Conservation (phyloP, 1,140 invertebrate genomes). For the Acromyrmex heyeri region DNA sequence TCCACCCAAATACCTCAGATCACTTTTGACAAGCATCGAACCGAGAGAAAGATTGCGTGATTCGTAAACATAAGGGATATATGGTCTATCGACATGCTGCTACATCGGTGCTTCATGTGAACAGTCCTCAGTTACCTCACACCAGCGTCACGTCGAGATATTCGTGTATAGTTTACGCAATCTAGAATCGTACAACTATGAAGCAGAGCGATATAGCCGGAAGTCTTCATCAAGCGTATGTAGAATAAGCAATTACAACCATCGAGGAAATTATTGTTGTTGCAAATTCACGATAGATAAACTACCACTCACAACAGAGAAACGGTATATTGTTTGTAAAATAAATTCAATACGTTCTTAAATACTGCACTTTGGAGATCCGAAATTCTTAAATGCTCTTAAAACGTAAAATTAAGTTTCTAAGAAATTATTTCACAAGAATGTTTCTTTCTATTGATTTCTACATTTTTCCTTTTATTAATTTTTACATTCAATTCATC, state of each 20-base stretch:
- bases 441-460: neutral
- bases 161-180: conserved; percentile 52
- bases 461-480: neutral
- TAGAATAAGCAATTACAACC: neutral
- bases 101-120: conserved; percentile 40
- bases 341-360: neutral
- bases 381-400: neutral
- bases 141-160: conserved; percentile 33
- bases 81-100: conserved; percentile 46
- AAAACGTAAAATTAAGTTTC: neutral
- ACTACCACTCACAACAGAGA: too few species aligned
- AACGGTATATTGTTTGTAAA: neutral
- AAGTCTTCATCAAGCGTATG: conserved; percentile 50
- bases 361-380: neutral
- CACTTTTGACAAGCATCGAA: conserved; percentile 60
- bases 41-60: conserved; percentile 71
- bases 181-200: conserved; percentile 57
- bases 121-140: conserved; percentile 19
- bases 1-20: conserved; percentile 53
- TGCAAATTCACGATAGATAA: neutral
- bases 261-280: neutral
- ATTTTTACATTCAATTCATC: neutral
- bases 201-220: conserved; percentile 22
- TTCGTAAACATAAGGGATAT: conserved; percentile 68
- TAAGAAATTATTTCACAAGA: neutral